Percentiles rank a stretch among this genome's conserved stretches.
phyloP scores from a whole-genome alignment of 2,797 vertebrate genomes.

The Betta splendens region DNA sequence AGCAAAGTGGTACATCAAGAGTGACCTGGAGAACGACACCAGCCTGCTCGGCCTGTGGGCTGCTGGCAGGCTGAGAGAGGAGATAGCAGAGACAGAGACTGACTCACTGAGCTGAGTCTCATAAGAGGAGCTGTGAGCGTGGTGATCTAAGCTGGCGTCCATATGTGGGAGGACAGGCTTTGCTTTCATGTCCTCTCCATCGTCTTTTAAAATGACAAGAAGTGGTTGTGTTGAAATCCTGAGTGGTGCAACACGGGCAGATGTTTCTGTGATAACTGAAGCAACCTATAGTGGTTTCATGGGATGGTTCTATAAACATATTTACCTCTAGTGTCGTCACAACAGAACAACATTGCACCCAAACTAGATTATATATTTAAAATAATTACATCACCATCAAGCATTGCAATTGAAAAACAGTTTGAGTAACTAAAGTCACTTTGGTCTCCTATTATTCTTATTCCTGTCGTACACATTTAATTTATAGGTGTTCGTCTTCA shows the following conservation, averaged over 20 bases:
- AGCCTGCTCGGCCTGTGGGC: conserved; percentile 56
- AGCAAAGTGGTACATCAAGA: conserved; percentile 58
- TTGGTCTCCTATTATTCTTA: no score
- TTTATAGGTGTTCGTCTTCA: not conserved
- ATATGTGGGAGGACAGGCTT: conserved; percentile 69
- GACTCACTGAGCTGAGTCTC: conserved; percentile 64
- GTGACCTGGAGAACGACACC: conserved; percentile 65
- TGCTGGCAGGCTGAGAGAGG: conserved; percentile 54
- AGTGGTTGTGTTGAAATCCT: conserved; percentile 31
- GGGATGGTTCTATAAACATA: conserved; percentile 9
- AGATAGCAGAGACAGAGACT: conserved; percentile 54
- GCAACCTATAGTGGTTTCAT: conserved; percentile 10
- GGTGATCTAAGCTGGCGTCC: conserved; percentile 55
- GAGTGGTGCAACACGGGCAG: conserved; percentile 17
- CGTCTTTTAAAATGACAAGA: conserved; percentile 61
- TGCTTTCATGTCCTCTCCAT: conserved; percentile 53
- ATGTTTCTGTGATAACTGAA: conserved; percentile 39
- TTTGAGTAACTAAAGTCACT: not conserved
- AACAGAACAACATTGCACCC: not conserved
- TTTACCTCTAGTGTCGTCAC: not conserved
- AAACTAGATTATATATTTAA: not conserved
- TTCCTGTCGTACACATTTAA: no score
- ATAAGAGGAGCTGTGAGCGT: conserved; percentile 53
- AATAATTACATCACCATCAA: not conserved
- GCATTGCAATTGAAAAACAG: not conserved